These are phyloP conservation scores for Phoenoteleia sp. DNA, from an alignment of 2,888 invertebrate species.

Conservation along the genomic window DNA sequence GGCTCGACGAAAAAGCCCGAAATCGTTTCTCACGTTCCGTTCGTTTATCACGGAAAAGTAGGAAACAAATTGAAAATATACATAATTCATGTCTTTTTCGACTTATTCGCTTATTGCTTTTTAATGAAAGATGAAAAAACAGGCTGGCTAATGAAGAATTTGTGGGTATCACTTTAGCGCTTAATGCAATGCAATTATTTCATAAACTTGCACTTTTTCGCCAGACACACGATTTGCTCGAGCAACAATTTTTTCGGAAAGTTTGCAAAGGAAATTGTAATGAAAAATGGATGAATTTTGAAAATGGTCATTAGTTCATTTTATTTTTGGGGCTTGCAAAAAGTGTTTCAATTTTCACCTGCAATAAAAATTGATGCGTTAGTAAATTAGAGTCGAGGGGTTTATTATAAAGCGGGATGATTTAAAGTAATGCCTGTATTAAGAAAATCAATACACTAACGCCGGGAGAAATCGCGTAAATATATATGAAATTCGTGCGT, in stretches of 20 bases:
- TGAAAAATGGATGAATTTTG: too few species aligned
- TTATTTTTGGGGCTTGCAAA: too few species aligned
- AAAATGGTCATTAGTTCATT: too few species aligned
- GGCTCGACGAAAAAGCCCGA: background rate
- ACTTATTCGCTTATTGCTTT: conserved; percentile 26
- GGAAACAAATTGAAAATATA: conserved; percentile 4
- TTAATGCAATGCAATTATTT: conserved; percentile 12
- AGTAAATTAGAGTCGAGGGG: conserved; percentile 8
- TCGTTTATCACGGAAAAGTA: background rate
- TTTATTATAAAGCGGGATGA: conserved; percentile 6
- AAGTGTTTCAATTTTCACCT: background rate
- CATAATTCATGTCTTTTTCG: conserved; percentile 12
- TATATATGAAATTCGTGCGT: conserved; percentile 11
- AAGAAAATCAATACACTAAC: conserved; percentile 37
- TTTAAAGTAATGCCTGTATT: conserved; percentile 27
- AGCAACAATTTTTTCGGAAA: too few species aligned
- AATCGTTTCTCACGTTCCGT: background rate
- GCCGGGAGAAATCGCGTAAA: conserved; percentile 10
- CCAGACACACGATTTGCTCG: too few species aligned
- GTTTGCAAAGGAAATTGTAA: too few species aligned
- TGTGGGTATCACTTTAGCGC: background rate
- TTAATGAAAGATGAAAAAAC: conserved; percentile 11
- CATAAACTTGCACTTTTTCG: too few species aligned
- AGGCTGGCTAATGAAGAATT: conserved; percentile 8
- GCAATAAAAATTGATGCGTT: background rate